Evolutionary conservation across 2,888 invertebrate genomes (phyloP).

Genomic region (Spialia ferax): DNA sequence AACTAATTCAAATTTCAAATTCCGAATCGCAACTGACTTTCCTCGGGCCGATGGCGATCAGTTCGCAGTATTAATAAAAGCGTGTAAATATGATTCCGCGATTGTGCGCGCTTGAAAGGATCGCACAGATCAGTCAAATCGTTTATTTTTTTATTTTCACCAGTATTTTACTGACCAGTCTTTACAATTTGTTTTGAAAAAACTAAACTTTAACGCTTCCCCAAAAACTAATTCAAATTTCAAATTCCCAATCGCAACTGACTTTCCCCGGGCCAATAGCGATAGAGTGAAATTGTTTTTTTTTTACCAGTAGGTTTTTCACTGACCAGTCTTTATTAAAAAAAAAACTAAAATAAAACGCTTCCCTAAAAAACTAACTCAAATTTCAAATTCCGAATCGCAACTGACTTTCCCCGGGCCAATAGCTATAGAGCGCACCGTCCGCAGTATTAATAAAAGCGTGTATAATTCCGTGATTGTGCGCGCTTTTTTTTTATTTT

Average conservation of each 20-base stretch:
- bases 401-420: constrained; percentile 32
- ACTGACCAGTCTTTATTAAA: no score
- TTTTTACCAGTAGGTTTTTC: no score
- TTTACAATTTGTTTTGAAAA: no score
- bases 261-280: constrained; percentile 25
- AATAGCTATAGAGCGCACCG: constrained; percentile 43
- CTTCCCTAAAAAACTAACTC: not conserved
- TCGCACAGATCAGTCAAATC: no score
- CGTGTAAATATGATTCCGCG: constrained; percentile 67
- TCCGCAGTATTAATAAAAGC: constrained; percentile 70
- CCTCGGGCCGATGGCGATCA: constrained; percentile 26
- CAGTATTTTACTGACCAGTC: no score
- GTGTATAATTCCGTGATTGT: constrained; percentile 63
- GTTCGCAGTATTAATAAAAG: constrained; percentile 69
- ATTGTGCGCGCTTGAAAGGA: constrained; percentile 52
- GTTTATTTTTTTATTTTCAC: no score
- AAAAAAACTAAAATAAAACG: no score
- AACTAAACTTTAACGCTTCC: no score
- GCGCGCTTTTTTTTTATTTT: no score
- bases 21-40: constrained; percentile 34
- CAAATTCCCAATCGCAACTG: constrained; percentile 30
- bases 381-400: constrained; percentile 24
- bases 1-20: constrained; percentile 1
- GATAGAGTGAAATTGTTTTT: constrained; percentile 45
- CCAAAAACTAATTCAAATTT: not conserved